Conservation (phyloP, 2,797 vertebrate genomes). For the Scolopax bukidnonensis region DNA sequence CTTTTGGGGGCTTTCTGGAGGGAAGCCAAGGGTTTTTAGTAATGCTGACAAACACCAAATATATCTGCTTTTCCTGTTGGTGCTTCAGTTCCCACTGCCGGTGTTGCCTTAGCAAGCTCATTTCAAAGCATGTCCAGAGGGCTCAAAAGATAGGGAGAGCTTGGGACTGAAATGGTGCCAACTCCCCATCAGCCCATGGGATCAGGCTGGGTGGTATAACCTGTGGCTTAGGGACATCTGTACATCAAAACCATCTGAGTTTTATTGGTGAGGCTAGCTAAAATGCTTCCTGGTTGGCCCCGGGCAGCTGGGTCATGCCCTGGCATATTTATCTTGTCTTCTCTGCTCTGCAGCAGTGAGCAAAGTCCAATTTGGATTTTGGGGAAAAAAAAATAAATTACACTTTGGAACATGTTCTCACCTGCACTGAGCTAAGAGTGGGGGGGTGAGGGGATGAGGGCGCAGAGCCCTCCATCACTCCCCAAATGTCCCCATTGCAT, state of each 20-base stretch:
- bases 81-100: background rate
- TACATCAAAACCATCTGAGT: background rate
- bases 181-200: accelerated
- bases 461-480: accelerated
- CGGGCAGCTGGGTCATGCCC: background rate
- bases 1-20: background rate
- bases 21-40: background rate
- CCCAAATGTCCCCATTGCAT: accelerated
- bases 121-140: background rate
- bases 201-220: background rate
- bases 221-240: accelerated
- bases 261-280: background rate
- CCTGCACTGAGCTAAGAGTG: accelerated
- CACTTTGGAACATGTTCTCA: accelerated
- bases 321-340: background rate
- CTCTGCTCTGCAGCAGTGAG: background rate
- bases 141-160: background rate
- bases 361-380: background rate
- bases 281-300: background rate
- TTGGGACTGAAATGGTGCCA: background rate
- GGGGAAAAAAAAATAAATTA: background rate
- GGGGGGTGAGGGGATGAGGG: too few species aligned
- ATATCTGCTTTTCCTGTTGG: background rate
- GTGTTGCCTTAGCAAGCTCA: background rate
- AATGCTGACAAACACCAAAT: background rate